Percentiles rank a stretch among this genome's conserved stretches.
Conservation (phyloP, 2,797 vertebrate species). For the Lateolabrax maculatus region DNA sequence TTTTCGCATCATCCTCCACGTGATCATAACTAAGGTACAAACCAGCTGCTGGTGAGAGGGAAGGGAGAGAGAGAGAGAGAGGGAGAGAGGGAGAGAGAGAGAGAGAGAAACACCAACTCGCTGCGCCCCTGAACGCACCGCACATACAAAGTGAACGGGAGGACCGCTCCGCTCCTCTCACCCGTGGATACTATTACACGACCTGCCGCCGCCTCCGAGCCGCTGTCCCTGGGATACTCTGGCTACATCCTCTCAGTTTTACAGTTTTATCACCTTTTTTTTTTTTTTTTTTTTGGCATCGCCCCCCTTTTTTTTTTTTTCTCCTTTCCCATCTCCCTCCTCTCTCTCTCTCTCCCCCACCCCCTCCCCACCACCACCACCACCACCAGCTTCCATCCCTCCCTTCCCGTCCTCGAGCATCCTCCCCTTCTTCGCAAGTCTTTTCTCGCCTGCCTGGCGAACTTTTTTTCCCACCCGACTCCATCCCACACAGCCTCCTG, state of each 20-base stretch:
- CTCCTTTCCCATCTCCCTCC: constrained; percentile 31
- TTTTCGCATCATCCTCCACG: constrained; percentile 73
- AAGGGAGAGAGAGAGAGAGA: constrained; percentile 24
- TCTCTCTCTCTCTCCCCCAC: background rate
- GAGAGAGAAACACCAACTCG: constrained; percentile 44
- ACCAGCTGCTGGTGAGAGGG: constrained; percentile 75
- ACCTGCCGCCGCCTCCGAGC: constrained; percentile 49
- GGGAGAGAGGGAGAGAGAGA: constrained; percentile 45
- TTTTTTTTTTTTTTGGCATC: constrained; percentile 24
- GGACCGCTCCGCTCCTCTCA: constrained; percentile 60
- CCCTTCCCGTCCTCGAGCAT: constrained; percentile 62
- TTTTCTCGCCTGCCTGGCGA: constrained; percentile 61
- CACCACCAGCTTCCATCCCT: too few species aligned
- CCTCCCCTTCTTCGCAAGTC: constrained; percentile 55
- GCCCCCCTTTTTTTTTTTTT: constrained; percentile 19
- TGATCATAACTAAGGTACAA: constrained; percentile 78
- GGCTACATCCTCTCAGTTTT: constrained; percentile 46
- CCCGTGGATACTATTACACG: constrained; percentile 79
- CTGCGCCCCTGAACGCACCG: constrained; percentile 69
- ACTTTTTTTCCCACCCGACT: constrained; percentile 75
- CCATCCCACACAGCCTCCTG: constrained; percentile 73
- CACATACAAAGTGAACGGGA: constrained; percentile 64
- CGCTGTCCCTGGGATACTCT: constrained; percentile 73
- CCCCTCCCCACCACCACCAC: constrained; percentile 24
- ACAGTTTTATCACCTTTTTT: constrained; percentile 29